These are phyloP conservation scores for Himalopsyche kuldschensis DNA, from an alignment of 2,888 invertebrate genomes.

Conservation along the genomic window DNA sequence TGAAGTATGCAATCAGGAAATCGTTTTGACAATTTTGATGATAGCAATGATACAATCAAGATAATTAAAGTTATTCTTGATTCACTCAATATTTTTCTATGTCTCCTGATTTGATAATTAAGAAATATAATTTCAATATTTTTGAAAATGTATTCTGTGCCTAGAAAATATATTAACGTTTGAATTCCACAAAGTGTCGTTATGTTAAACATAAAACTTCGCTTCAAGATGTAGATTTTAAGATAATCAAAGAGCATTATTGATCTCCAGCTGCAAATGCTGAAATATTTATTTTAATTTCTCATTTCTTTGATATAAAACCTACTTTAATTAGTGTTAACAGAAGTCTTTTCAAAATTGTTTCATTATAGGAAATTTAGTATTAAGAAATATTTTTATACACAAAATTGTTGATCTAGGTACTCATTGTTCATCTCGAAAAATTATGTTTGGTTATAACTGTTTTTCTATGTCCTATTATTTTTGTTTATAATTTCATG, in stretches of 20 bases:
- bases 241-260: conserved; percentile 7
- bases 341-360: neutral
- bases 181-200: neutral
- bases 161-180: neutral
- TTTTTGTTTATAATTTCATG: too few relatives aligned
- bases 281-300: neutral
- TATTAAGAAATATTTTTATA: neutral
- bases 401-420: neutral
- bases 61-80: too few relatives aligned
- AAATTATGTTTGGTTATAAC: too few relatives aligned
- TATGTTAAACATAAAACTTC: neutral
- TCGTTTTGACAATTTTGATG: too few relatives aligned
- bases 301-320: neutral
- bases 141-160: neutral
- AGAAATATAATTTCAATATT: too few relatives aligned
- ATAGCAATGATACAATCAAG: too few relatives aligned
- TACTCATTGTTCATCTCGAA: neutral
- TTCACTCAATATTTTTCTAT: too few relatives aligned
- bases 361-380: neutral
- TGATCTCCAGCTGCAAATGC: conserved; percentile 6
- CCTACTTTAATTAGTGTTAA: neutral
- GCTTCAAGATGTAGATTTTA: neutral
- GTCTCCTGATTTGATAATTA: too few relatives aligned
- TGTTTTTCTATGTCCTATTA: too few relatives aligned
- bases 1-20: too few relatives aligned